Percentiles rank a stretch among this genome's conserved stretches.
phyloP scores from a whole-genome alignment of 1,140 invertebrate genomes.

The Bombus superbus region DNA sequence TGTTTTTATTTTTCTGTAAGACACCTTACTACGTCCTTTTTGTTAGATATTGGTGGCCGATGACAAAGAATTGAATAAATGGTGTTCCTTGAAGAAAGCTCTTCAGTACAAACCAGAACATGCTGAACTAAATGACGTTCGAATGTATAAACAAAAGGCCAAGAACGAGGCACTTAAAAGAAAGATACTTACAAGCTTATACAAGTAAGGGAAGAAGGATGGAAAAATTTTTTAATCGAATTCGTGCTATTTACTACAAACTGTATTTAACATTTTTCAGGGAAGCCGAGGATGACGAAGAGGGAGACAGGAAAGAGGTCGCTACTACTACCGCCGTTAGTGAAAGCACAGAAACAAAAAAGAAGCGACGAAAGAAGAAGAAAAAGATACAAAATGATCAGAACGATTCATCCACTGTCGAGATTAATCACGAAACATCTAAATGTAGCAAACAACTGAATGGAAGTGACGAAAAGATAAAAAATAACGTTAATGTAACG shows the following conservation, averaged over 20 bases:
- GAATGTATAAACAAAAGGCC: constrained; percentile 89
- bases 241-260: constrained; percentile 9
- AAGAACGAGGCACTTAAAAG: constrained; percentile 89
- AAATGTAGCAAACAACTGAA: neutral
- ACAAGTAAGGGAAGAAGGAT: constrained; percentile 80
- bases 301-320: neutral
- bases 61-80: constrained; percentile 96
- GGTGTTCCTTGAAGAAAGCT: constrained; percentile 96
- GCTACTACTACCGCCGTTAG: constrained; percentile 4
- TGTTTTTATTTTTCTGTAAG: neutral
- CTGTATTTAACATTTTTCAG: constrained; percentile 45
- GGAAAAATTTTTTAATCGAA: neutral
- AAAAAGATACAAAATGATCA: constrained; percentile 47
- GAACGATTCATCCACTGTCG: neutral
- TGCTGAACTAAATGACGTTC: constrained; percentile 91
- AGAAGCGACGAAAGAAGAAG: constrained; percentile 61
- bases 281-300: constrained; percentile 54
- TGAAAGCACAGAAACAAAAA: constrained; percentile 49
- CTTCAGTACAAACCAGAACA: constrained; percentile 90
- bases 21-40: constrained; percentile 29
- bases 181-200: constrained; percentile 94
- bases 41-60: constrained; percentile 93
- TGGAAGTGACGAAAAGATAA: neutral
- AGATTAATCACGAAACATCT: constrained; percentile 18
- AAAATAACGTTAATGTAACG: neutral